Evolutionary conservation across 2,797 vertebrate species (phyloP), one percentile per base, ranked within the genome.

Genomic region (Fundulus diaphanus): DNA sequence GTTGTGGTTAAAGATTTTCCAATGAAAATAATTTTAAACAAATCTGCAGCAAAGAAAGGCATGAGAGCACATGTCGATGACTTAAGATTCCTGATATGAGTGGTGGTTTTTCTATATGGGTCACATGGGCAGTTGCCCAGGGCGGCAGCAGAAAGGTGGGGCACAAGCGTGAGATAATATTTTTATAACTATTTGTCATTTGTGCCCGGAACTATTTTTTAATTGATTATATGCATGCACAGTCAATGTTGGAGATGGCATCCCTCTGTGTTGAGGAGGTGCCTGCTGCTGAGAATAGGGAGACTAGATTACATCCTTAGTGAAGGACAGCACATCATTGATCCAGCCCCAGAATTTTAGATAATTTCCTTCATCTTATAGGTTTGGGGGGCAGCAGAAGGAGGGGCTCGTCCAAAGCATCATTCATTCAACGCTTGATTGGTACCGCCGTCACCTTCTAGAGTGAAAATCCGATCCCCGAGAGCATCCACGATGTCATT

Each of bases 401-500:
- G 22, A 51, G 24, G 24, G 6, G 2, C 33, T 24, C 20, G 27
- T 35, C 9, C 61, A n/a, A 37, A 11, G 22, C 33, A 7, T 40
- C 35, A 37, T 24, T 11, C 20, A 35, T 33, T 29, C 2, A 67
- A 11, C n/a, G 51, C 33, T 22, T 35, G 65, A 3, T 1, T 22
- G 42, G 12, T 4, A 24, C 73, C 78, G 81, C 8, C 13, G 2
- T 74, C 71, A 98, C 98, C 98, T 94, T 99, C 98, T 59, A 99
- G 94, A 72, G 96, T 97, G 91, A 99, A 99, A 88, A 99, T 99
- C 1, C 97, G 93, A 89, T 99, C 97, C 2, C 98, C 98, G 69
- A 99, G 87, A 0, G 98, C 97, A 0, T 99, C 98, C 76, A 99
- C 98, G 0, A 99, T 99, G 90, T 99, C 98, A 0, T 96, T 98